Evolutionary conservation across 2,797 vertebrate species (phyloP), one percentile per base, ranked within the genome.

Genomic region (Hemibagrus guttatus): DNA sequence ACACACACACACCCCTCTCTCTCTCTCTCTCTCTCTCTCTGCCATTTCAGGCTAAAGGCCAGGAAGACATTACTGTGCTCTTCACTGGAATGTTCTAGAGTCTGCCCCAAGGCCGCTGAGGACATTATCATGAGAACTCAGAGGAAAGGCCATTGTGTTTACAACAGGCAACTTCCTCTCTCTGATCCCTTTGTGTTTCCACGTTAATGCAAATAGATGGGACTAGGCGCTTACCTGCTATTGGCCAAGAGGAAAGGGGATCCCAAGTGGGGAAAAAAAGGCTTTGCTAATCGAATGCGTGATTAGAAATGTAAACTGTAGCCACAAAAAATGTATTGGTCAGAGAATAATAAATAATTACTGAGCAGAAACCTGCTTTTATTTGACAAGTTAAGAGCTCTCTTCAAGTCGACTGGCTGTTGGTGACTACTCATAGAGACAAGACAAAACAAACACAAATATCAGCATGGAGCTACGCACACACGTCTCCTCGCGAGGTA

Each of bases 141-240:
- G 86, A 91, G 90, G 89, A 90, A 91, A 89, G 87, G 83, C 89
- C 89, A 87, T 89, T 90, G 84, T 90, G 86, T 89, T 89, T 90
- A 88, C 89, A 89, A 89, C 90, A 90, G 87, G 88, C 89, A 90
- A 89, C 90, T 90, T 90, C 89, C 88, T 90, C 86, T 85, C 90
- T 84, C 90, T 83, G 87, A 91, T 90, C 88, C 84, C 86, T 90
- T 90, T 90, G 85, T 85, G 86, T 86, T 89, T 89, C 87, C 86
- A 87, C 35, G 83, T 87, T 87, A 89, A 89, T 91, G 89, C 83
- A 90, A 90, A 89, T 90, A 83, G 86, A 83, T 75, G 61, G 86
- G 89, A 89, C 52, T 31, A 56, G 14, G 54, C 2, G 5, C n/a
- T 11, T 83, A 87, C 87, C 63, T 26, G 74, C 81, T 52, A 87